A percentile compares a stretch with the other conserved stretches of the same genome.
These are phyloP conservation scores for Ctenochaetus hawaiiensis DNA, from an alignment of 2,797 vertebrate species.

Conservation along the genomic window DNA sequence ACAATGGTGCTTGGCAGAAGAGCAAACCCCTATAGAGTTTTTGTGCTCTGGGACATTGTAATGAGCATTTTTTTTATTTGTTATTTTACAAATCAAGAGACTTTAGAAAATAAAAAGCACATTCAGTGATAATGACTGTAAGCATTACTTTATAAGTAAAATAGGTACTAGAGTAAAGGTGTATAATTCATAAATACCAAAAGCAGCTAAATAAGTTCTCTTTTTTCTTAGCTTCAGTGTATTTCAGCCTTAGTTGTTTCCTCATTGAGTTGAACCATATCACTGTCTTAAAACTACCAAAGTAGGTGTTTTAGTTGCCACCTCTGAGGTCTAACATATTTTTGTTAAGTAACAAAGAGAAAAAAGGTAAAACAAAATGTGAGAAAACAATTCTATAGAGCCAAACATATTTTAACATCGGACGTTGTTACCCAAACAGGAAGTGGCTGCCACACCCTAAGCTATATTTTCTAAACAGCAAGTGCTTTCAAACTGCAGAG, in stretches of 20 bases:
- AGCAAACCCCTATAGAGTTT: background rate
- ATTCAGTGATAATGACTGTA: background rate
- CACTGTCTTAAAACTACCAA: slow-evolving; percentile 6
- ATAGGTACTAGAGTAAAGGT: too few species aligned
- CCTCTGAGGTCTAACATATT: background rate
- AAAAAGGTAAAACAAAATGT: background rate
- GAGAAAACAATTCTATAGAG: slow-evolving; percentile 27
- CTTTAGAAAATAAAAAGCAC: background rate
- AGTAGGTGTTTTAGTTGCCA: slow-evolving; percentile 3
- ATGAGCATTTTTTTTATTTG: background rate
- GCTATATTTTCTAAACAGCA: slow-evolving; percentile 28
- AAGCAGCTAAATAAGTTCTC: background rate
- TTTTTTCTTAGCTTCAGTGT: background rate
- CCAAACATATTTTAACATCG: slow-evolving; percentile 27
- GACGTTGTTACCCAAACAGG: slow-evolving; percentile 66
- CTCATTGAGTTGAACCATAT: background rate
- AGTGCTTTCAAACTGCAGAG: slow-evolving; percentile 2
- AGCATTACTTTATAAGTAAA: too few species aligned
- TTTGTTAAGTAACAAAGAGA: slow-evolving; percentile 6
- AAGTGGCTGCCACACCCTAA: slow-evolving; percentile 60
- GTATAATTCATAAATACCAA: background rate
- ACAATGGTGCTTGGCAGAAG: background rate
- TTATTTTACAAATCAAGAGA: background rate
- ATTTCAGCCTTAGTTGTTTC: background rate
- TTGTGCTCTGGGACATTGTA: background rate